Conservation (phyloP, 2,888 invertebrate species). For the Serripes groenlandicus region DNA sequence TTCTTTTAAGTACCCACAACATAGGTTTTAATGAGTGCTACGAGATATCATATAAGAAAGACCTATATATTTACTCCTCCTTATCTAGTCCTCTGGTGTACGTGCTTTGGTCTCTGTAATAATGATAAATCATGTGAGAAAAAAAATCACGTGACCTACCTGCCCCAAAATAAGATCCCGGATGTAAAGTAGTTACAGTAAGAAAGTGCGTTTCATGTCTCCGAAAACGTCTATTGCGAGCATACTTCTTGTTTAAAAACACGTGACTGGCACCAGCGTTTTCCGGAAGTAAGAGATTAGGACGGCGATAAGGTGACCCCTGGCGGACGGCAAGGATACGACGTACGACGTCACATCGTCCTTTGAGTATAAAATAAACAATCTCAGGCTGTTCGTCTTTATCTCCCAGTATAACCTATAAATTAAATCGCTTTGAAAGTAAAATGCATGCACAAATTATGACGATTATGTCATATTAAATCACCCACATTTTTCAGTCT, state of each 20-base stretch:
- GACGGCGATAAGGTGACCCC: slow-evolving; percentile 69
- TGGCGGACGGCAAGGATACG: slow-evolving; percentile 63
- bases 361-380: slow-evolving; percentile 71
- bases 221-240: slow-evolving; percentile 41
- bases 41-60: too few relatives aligned
- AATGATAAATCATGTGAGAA: too few relatives aligned
- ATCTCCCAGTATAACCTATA: slow-evolving; percentile 71
- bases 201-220: slow-evolving; percentile 63
- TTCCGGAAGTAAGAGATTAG: slow-evolving; percentile 57
- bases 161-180: slow-evolving; percentile 73
- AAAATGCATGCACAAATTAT: not conserved
- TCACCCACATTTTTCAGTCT: not conserved
- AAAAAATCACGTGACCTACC: slow-evolving; percentile 62
- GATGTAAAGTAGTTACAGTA: slow-evolving; percentile 67
- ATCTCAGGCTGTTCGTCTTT: slow-evolving; percentile 52
- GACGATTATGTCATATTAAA: not conserved
- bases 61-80: too few relatives aligned
- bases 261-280: slow-evolving; percentile 26
- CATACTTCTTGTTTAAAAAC: slow-evolving; percentile 68
- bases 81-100: too few relatives aligned
- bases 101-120: too few relatives aligned
- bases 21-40: too few relatives aligned
- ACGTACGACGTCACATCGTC: slow-evolving; percentile 72
- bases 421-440: too few relatives aligned
- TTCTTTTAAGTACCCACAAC: too few relatives aligned